Evolutionary conservation across 2,113 vertebrate genomes (phyloP).

Genomic region (Lagenorhynchus albirostris): DNA sequence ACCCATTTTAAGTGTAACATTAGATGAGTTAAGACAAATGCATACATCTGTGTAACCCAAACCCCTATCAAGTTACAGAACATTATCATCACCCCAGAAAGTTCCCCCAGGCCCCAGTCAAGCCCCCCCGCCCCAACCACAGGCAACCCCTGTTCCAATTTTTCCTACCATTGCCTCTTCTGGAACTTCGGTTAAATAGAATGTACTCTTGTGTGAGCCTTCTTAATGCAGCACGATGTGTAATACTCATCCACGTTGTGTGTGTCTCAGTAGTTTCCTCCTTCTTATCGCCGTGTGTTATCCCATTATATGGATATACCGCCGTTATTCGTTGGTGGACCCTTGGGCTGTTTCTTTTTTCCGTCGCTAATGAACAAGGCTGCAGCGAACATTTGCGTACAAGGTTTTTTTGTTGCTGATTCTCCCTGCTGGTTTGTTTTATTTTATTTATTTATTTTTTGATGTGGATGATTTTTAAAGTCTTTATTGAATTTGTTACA

Average conservation of each 20-base stretch:
- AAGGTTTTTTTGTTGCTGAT: not conserved
- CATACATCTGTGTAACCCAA: not conserved
- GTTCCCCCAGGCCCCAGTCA: not conserved
- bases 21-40: not conserved
- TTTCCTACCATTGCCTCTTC: not conserved
- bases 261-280: fast-evolving
- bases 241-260: fast-evolving
- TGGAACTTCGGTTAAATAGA: not conserved
- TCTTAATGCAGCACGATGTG: fast-evolving
- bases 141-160: not conserved
- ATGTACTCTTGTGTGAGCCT: not conserved
- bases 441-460: not conserved
- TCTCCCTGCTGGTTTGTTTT: not conserved
- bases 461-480: too few species aligned
- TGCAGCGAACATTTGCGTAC: fast-evolving
- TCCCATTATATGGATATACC: fast-evolving
- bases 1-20: not conserved
- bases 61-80: fast-evolving
- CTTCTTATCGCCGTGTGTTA: fast-evolving
- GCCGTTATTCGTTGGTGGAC: too few species aligned
- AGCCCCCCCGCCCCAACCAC: not conserved
- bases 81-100: not conserved
- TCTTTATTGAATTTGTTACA: too few species aligned
- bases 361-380: not conserved
- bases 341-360: not conserved